Percentiles rank a stretch among this genome's conserved stretches.
These are phyloP conservation scores for Hypocryptadius cinnamomeus DNA, from an alignment of 2,113 vertebrate genomes.

Conservation along the genomic window DNA sequence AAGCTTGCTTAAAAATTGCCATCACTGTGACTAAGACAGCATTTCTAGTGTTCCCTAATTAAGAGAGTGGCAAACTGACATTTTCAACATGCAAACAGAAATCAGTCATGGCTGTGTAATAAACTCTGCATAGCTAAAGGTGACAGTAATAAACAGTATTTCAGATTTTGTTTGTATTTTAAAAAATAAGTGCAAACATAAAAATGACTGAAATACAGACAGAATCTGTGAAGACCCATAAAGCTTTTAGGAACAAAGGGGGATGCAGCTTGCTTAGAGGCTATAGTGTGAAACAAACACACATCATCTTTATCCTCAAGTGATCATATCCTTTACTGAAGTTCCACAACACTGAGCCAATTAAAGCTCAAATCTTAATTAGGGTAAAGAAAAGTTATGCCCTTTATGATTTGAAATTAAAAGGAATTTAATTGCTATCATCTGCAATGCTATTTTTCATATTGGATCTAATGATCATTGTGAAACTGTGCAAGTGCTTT, in stretches of 20 bases:
- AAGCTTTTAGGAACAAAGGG: not conserved
- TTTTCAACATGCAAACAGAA: not conserved
- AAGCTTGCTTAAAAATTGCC: not conserved
- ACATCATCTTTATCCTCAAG: not conserved
- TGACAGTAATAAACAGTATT: not conserved
- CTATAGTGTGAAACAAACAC: not conserved
- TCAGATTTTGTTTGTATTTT: not conserved
- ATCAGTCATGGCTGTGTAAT: not conserved
- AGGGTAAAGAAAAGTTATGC: not conserved
- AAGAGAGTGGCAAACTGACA: not conserved
- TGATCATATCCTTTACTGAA: not conserved
- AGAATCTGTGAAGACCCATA: not conserved
- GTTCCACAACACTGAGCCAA: not conserved
- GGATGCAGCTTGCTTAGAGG: not conserved
- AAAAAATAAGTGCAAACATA: not conserved
- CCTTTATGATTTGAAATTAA: conserved; percentile 11
- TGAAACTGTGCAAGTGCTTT: not conserved
- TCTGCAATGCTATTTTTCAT: not conserved
- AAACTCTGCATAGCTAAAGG: not conserved
- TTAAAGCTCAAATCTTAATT: conserved; percentile 7
- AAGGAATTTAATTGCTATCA: not conserved
- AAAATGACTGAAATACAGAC: not conserved
- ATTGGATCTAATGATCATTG: not conserved
- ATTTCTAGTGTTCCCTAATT: not conserved
- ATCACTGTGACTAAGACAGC: not conserved